Conservation (phyloP, 2,113 vertebrate species). For the Eclectus roratus region DNA sequence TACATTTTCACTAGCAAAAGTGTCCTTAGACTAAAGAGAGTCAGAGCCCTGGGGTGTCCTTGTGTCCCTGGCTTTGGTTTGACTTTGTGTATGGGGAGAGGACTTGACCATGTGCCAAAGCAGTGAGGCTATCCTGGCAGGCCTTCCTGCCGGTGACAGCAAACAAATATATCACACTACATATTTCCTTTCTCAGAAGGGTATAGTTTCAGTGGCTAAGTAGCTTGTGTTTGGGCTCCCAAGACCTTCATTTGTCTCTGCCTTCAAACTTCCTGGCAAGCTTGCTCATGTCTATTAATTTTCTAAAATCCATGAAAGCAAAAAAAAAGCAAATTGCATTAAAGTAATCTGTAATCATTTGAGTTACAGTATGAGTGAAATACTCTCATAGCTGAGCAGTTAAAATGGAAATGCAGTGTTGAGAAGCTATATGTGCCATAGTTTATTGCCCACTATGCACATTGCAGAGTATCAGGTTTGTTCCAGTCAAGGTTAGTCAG, state of each 20-base stretch:
- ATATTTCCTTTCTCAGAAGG: slow-evolving; percentile 59
- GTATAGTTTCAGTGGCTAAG: slow-evolving; percentile 38
- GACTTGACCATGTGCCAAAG: slow-evolving; percentile 46
- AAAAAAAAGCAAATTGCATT: slow-evolving; percentile 58
- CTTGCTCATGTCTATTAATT: slow-evolving; percentile 63
- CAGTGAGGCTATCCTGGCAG: slow-evolving; percentile 51
- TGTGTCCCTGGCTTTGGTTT: slow-evolving; percentile 15
- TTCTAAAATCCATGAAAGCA: slow-evolving; percentile 58
- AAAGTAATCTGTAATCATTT: slow-evolving; percentile 70
- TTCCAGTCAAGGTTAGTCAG: slow-evolving; percentile 51
- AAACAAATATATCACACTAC: slow-evolving; percentile 59
- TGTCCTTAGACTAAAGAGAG: background rate
- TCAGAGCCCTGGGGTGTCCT: background rate
- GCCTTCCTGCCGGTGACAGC: slow-evolving; percentile 23
- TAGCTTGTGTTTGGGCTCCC: slow-evolving; percentile 53
- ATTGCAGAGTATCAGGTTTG: background rate
- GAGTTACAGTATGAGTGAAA: slow-evolving; percentile 59
- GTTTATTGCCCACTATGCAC: slow-evolving; percentile 39
- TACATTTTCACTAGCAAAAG: background rate
- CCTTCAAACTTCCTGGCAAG: slow-evolving; percentile 64
- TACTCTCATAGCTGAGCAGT: slow-evolving; percentile 46
- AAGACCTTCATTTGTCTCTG: slow-evolving; percentile 68
- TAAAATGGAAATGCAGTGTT: slow-evolving; percentile 54
- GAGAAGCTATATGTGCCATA: slow-evolving; percentile 2
- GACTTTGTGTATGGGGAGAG: slow-evolving; percentile 37